Evolutionary conservation across 1,140 invertebrate species (phyloP), one percentile per base, ranked within the genome.

Genomic region (Drosophila lini): DNA sequence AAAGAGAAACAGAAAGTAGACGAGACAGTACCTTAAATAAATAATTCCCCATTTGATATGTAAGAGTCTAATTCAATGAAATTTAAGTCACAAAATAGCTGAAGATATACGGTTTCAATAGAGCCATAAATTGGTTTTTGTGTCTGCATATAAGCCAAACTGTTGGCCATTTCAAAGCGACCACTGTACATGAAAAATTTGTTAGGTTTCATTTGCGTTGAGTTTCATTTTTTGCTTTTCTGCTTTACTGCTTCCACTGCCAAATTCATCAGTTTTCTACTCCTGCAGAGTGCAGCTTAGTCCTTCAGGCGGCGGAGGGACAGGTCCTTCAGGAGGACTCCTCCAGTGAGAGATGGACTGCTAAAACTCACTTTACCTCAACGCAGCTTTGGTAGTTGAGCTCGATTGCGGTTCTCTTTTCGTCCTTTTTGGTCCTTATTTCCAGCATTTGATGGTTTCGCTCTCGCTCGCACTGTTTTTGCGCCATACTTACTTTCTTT

Each of bases 141-240:
- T 36, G 55, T 22, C 19, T 5, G 42, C 13, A 60, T 41, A 32
- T 60, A 42, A 60, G 31, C 15, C 28, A 59, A 41, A 25, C 53
- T 42, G 28, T 32, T 42, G 28, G 22, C 15, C 41, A 42, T 59
- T 45, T 38, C 15, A 36, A 15, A 42, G 25, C 28, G 31, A 65
- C 71, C 74, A 76, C 60, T 74, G 74, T 74, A 22, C 62, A 65
- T 53, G 45, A 48, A 67, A 67, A 83, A 69, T 82, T 70, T 55
- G 76, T 80, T 67, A 61, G 76, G 64, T 68, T 89, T 86, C 76
- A 80, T 80, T 88, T 88, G 68, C 79, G 25, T 28, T 68, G 15
- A 44, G 38, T 36, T 52, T 36, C 28, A 5, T 61, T 11, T 15
- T 16, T 6, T 13, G 31, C 44, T 67, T 52, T 65, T 65, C n/a